Conservation (phyloP, 35 echinoderm and acorn worm genomes). For the Nesometra sesokonis region DNA sequence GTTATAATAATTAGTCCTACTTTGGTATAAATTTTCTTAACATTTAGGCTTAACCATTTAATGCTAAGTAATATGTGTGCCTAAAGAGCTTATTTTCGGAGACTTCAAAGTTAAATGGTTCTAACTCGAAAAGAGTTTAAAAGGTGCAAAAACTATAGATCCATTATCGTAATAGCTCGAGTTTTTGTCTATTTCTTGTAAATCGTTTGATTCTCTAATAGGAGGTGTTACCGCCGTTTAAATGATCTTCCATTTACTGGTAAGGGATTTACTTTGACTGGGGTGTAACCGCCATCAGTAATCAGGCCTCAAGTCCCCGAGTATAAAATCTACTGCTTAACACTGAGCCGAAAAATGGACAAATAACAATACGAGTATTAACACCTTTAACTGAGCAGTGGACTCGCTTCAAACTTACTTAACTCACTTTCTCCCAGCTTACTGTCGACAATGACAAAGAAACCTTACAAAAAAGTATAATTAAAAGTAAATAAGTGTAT, state of each 20-base stretch:
- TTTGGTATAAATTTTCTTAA: too few species aligned
- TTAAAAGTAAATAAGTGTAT: not conserved
- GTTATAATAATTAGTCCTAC: too few species aligned
- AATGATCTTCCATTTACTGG: not conserved
- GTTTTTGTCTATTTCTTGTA: not conserved
- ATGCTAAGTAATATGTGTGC: too few species aligned
- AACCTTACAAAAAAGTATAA: not conserved
- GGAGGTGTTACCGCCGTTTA: not conserved
- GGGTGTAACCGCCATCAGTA: not conserved
- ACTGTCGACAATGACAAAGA: not conserved
- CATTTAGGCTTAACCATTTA: too few species aligned
- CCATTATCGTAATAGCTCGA: not conserved
- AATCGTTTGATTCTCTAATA: not conserved
- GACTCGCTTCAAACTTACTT: not conserved
- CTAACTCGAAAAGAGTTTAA: not conserved
- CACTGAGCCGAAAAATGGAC: not conserved
- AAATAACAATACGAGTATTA: not conserved
- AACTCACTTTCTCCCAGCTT: not conserved
- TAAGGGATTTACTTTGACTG: not conserved
- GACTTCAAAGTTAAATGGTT: too few species aligned
- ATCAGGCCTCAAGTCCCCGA: not conserved
- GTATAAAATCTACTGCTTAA: not conserved
- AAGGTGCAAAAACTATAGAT: not conserved
- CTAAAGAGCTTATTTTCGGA: too few species aligned
- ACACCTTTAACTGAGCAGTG: not conserved